phyloP scores from a whole-genome alignment of 2,797 vertebrate genomes.

The Pagetopsis macropterus region DNA sequence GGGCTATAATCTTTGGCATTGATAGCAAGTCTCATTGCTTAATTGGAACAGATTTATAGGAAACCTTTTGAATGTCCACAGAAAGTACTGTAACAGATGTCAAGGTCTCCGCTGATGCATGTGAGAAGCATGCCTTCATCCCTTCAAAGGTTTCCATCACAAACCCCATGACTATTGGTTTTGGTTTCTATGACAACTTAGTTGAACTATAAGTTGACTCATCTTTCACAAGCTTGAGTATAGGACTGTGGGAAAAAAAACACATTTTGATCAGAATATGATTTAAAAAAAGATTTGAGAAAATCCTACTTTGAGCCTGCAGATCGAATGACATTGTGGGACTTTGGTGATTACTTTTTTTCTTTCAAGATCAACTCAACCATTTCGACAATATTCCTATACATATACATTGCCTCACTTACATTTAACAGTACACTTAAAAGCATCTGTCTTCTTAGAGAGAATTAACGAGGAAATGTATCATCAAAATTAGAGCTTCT shows the following conservation, averaged over 20 bases:
- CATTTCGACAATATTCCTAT: neutral
- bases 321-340: neutral
- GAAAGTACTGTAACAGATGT: slow-evolving; percentile 51
- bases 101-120: slow-evolving; percentile 64
- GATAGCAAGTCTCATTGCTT: neutral
- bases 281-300: slow-evolving; percentile 1
- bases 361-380: neutral
- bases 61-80: slow-evolving; percentile 25
- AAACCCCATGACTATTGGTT: slow-evolving; percentile 79
- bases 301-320: neutral
- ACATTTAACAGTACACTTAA: neutral
- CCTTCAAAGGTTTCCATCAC: slow-evolving; percentile 77
- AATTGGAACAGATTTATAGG: slow-evolving; percentile 7
- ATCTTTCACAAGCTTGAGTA: slow-evolving; percentile 78
- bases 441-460: neutral
- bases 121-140: slow-evolving; percentile 64
- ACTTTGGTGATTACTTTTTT: neutral
- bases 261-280: slow-evolving; percentile 42
- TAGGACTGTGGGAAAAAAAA: slow-evolving; percentile 56
- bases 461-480: neutral
- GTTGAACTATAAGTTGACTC: slow-evolving; percentile 80
- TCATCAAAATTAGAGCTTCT: neutral
- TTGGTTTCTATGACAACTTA: slow-evolving; percentile 86
- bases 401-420: neutral
- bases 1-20: neutral